Evolutionary conservation across 1,140 invertebrate species (phyloP).

Genomic region (Megalopta genalis): DNA sequence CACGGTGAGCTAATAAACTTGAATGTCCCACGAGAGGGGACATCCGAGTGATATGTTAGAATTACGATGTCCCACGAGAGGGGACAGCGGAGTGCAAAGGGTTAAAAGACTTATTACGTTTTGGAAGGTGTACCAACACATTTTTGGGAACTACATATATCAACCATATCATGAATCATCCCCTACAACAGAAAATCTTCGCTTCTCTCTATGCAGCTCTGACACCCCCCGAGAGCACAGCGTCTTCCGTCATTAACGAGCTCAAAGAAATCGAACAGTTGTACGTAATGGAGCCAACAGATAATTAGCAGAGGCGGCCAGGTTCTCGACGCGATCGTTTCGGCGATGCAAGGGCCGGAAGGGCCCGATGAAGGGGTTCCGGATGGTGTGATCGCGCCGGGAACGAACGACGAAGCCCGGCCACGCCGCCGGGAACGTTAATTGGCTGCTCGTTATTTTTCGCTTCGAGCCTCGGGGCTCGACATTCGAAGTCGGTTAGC

Average conservation of each 20-base stretch:
- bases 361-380: conserved; percentile 14
- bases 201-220: too few species aligned
- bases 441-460: conserved; percentile 65
- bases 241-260: background rate
- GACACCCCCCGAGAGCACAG: background rate
- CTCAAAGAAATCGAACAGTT: background rate
- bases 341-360: background rate
- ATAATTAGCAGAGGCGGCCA: conserved; percentile 7
- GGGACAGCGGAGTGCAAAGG: too few species aligned
- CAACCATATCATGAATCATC: too few species aligned
- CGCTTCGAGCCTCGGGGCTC: conserved; percentile 13
- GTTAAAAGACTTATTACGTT: too few species aligned
- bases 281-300: background rate
- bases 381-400: background rate
- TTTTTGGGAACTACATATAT: too few species aligned
- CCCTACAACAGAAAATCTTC: too few species aligned
- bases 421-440: conserved; percentile 45
- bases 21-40: too few species aligned
- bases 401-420: background rate
- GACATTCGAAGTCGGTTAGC: conserved; percentile 45
- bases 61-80: too few species aligned
- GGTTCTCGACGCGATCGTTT: background rate
- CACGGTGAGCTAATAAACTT: too few species aligned
- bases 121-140: too few species aligned
- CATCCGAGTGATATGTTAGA: too few species aligned